These are phyloP conservation scores for Orius insidiosus DNA, from an alignment of 1,140 invertebrate species.

Conservation along the genomic window DNA sequence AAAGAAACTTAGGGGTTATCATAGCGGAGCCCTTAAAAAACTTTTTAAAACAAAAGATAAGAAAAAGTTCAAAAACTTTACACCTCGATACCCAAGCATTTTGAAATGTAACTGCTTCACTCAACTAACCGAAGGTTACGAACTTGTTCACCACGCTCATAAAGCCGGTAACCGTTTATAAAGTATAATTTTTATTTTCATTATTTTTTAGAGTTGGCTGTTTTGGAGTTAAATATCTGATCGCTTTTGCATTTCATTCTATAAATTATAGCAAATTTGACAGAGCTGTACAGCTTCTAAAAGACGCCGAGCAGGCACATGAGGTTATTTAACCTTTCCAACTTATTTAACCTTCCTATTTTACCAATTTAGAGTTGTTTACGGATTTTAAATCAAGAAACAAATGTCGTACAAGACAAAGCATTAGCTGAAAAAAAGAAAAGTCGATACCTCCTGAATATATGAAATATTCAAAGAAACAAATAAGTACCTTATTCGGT, in stretches of 20 bases:
- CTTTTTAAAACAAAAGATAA: not conserved
- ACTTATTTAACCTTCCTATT: no score
- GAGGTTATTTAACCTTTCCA: no score
- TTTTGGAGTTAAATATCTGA: conserved; percentile 6
- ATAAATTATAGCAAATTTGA: conserved; percentile 4
- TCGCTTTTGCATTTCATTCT: conserved; percentile 7
- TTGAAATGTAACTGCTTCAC: conserved; percentile 7
- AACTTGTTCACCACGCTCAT: conserved; percentile 5
- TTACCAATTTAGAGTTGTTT: no score
- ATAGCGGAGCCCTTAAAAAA: not conserved
- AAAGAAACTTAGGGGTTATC: not conserved
- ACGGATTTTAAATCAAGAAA: conserved; percentile 1
- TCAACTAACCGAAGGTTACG: not conserved
- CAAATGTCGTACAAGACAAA: conserved; percentile 5
- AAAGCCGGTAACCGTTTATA: not conserved
- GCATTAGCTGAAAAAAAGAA: conserved; percentile 4
- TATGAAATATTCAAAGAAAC: conserved; percentile 7
- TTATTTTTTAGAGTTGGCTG: not conserved
- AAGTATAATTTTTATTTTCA: no score
- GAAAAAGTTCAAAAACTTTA: not conserved
- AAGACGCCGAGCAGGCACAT: conserved; percentile 2
- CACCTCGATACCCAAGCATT: not conserved
- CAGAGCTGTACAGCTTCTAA: not conserved
- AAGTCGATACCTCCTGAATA: conserved; percentile 2
- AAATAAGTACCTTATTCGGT: not conserved